phyloP scores from a whole-genome alignment of 2,888 invertebrate species.

The Phengaris alcon region DNA sequence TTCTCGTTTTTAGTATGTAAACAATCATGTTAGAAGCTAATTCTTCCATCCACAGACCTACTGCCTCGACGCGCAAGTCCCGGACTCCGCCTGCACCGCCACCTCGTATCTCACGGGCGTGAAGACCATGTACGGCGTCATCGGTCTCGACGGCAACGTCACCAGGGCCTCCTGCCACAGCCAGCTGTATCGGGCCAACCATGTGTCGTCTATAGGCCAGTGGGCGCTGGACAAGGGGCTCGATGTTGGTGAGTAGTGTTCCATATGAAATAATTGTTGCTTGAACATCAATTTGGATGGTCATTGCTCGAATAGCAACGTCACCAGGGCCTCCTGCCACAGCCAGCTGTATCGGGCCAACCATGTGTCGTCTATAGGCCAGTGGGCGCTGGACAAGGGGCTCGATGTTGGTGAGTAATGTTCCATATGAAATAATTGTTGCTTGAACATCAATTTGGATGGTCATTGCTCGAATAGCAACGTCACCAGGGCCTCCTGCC shows the following conservation, averaged over 20 bases:
- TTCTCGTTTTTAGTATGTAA: no score
- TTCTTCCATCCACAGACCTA: slow-evolving; percentile 66
- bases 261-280: neutral
- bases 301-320: slow-evolving; percentile 59
- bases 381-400: slow-evolving; percentile 81
- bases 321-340: slow-evolving; percentile 81
- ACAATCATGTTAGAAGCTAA: no score
- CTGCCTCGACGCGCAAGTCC: slow-evolving; percentile 83
- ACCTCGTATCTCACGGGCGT: slow-evolving; percentile 86
- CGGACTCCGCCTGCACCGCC: slow-evolving; percentile 87
- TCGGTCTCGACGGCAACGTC: slow-evolving; percentile 85
- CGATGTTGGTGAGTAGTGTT: slow-evolving; percentile 63
- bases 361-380: slow-evolving; percentile 82
- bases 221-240: slow-evolving; percentile 80
- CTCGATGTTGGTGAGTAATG: slow-evolving; percentile 65
- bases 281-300: neutral
- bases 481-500: slow-evolving; percentile 82
- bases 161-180: slow-evolving; percentile 81
- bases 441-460: neutral
- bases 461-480: slow-evolving; percentile 47
- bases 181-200: slow-evolving; percentile 78
- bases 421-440: slow-evolving; percentile 36
- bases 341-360: slow-evolving; percentile 78
- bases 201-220: slow-evolving; percentile 82
- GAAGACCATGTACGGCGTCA: slow-evolving; percentile 83